Percentiles rank a stretch among this genome's conserved stretches.
phyloP scores from a whole-genome alignment of 2,113 vertebrate genomes.

The Anser brachyrhynchus region DNA sequence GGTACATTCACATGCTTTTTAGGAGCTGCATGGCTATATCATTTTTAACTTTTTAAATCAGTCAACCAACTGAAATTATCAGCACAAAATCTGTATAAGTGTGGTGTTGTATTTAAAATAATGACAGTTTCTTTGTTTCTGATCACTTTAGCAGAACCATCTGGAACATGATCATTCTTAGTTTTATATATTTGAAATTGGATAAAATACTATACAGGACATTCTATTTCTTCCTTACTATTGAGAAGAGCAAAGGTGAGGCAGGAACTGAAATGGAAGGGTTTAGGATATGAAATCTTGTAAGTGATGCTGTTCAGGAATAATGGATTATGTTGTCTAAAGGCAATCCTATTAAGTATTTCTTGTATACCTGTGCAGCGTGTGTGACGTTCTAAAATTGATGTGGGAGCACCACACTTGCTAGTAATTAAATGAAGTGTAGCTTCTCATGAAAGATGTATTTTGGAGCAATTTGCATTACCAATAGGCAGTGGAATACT shows the following conservation, averaged over 20 bases:
- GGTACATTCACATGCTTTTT: not conserved
- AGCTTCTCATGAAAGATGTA: not conserved
- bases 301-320: not conserved
- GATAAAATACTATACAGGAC: not conserved
- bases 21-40: not conserved
- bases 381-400: not conserved
- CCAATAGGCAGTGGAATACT: not conserved
- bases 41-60: not conserved
- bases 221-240: not conserved
- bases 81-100: not conserved
- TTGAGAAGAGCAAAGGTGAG: not conserved
- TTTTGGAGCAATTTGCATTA: slow-evolving; percentile 3
- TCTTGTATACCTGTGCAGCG: not conserved
- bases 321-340: not conserved
- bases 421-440: not conserved
- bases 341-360: not conserved
- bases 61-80: not conserved
- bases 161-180: not conserved
- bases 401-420: not conserved
- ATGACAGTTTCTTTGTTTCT: not conserved
- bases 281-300: not conserved
- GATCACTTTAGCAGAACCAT: not conserved
- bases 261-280: not conserved
- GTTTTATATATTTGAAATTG: not conserved
- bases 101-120: not conserved